These are phyloP conservation scores for Brachypterus glaber DNA, from an alignment of 2,888 invertebrate genomes.

Conservation along the genomic window DNA sequence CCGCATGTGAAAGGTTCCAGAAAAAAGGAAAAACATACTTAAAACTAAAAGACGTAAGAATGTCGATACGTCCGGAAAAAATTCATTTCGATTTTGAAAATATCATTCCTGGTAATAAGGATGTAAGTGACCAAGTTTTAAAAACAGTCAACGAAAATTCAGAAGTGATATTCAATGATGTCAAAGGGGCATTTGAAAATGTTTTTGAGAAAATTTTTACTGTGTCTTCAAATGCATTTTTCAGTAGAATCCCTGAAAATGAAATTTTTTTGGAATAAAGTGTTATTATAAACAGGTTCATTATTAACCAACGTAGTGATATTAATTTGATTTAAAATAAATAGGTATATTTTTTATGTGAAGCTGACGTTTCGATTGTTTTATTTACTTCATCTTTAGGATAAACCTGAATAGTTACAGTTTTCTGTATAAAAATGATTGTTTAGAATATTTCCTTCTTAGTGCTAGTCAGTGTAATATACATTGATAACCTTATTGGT, in stretches of 20 bases:
- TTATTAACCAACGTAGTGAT: no score
- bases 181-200: slow-evolving; percentile 23
- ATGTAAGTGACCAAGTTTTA: slow-evolving; percentile 24
- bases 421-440: no score
- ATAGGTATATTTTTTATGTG: no score
- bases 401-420: no score
- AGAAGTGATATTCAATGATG: slow-evolving; percentile 24
- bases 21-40: slow-evolving; percentile 26
- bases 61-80: slow-evolving; percentile 49
- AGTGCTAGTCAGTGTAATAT: no score
- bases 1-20: slow-evolving; percentile 23
- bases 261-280: slow-evolving; percentile 27
- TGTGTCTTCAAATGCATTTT: slow-evolving; percentile 22
- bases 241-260: slow-evolving; percentile 26
- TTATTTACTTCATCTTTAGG: no score
- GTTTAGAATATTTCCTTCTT: no score
- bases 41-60: slow-evolving; percentile 29
- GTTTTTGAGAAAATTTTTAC: slow-evolving; percentile 21
- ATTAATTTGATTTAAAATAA: no score
- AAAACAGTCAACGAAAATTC: slow-evolving; percentile 28
- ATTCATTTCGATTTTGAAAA: slow-evolving; percentile 24
- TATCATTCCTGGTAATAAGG: slow-evolving; percentile 26
- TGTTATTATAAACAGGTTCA: no score
- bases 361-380: no score
- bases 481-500: no score